Evolutionary conservation across 1,140 invertebrate species (phyloP).

Genomic region (Drosophila sechellia): DNA sequence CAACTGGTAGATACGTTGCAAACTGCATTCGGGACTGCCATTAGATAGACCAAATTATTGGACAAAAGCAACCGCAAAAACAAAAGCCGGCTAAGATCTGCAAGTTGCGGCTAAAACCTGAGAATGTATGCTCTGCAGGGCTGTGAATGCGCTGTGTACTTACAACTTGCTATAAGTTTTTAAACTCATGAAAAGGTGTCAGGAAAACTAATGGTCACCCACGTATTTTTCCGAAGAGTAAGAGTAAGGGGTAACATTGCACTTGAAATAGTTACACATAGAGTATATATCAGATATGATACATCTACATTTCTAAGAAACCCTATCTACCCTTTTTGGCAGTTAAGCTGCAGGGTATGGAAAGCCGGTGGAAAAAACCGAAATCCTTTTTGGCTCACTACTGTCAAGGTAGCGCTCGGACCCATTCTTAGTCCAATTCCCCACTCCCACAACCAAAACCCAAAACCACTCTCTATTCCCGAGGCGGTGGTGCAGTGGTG

Average conservation of each 20-base stretch:
- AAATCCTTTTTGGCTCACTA: conserved; percentile 77
- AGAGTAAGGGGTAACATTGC: no score
- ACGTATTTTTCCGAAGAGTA: no score
- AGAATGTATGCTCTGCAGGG: conserved; percentile 31
- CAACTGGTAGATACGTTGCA: conserved; percentile 75
- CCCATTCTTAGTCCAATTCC: conserved; percentile 55
- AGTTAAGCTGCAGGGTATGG: conserved; percentile 39
- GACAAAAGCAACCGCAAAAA: conserved; percentile 72
- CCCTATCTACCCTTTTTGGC: background rate
- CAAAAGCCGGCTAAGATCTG: conserved; percentile 57
- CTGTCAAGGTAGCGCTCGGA: conserved; percentile 68
- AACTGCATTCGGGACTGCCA: conserved; percentile 74
- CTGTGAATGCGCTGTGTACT: no score
- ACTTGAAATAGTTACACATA: no score
- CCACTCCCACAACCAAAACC: conserved; percentile 29
- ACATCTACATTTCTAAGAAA: no score
- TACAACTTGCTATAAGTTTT: no score
- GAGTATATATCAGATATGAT: background rate
- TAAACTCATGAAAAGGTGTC: no score
- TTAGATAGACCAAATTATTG: conserved; percentile 81
- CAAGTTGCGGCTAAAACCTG: conserved; percentile 4
- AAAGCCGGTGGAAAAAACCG: conserved; percentile 35
- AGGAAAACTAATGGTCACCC: no score
- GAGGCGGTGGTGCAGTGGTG: conserved; percentile 43
- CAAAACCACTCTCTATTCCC: conserved; percentile 15